phyloP scores from a whole-genome alignment of 2,113 vertebrate species.

The Notothenia rossii region DNA sequence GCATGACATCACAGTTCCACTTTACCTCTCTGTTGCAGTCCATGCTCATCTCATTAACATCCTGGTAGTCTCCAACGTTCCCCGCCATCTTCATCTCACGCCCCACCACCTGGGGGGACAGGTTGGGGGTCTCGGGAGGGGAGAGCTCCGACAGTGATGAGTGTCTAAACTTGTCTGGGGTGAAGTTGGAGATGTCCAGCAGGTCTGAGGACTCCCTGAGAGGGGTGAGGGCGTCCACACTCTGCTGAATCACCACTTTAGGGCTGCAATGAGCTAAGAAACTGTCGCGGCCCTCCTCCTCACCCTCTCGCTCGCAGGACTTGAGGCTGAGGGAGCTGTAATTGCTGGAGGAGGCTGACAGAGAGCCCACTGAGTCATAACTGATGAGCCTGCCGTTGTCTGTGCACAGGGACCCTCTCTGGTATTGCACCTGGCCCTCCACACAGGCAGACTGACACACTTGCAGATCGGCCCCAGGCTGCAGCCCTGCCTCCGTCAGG shows the following conservation, averaged over 20 bases:
- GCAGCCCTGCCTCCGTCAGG: conserved; percentile 89
- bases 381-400: conserved; percentile 95
- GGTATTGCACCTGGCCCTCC: conserved; percentile 95
- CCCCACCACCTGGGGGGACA: conserved; percentile 94
- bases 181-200: conserved; percentile 99
- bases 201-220: conserved; percentile 97
- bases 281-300: conserved; percentile 95
- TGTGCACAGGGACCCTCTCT: conserved; percentile 91
- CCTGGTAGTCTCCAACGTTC: conserved; percentile 90
- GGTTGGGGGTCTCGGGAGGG: conserved; percentile 95
- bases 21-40: conserved; percentile 90
- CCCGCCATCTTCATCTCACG: conserved; percentile 89
- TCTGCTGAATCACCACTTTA: conserved; percentile 98
- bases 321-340: conserved; percentile 97
- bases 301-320: conserved; percentile 94
- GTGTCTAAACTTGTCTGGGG: conserved; percentile 98
- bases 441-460: conserved; percentile 91
- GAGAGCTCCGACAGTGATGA: conserved; percentile 96
- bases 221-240: conserved; percentile 95
- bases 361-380: conserved; percentile 96
- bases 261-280: conserved; percentile 99
- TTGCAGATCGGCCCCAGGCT: conserved; percentile 93
- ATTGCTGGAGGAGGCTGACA: conserved; percentile 96
- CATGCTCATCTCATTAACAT: conserved; percentile 85
- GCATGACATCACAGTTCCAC: conserved; percentile 92